Base-by-base conservation (phyloP, 2,113 vertebrate species). In the Perca flavescens region DNA sequence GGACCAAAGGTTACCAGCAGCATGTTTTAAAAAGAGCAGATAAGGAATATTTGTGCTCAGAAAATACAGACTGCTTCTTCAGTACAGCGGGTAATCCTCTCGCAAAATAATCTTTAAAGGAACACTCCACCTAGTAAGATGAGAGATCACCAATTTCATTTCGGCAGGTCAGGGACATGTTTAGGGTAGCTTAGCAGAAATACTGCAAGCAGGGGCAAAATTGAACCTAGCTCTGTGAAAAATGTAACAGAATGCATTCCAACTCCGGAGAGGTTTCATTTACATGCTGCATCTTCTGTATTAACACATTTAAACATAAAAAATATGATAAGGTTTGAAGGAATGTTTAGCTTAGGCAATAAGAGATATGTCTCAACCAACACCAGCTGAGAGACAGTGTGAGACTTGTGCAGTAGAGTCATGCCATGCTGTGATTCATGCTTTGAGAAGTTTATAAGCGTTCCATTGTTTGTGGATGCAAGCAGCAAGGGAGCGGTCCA, bases 101-200 rank as follows among this genome's bases (percentile, higher is more conserved):
- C 13, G 52, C 13, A 53, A 47, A 58, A 40, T 53, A 3, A 8
- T 58, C 31, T 77, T 43, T 31, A 52, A 53, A 79, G 31, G 5
- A 74, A 17, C 10, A 46, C 54, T 31, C 21, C 3, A 1, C 25
- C 5, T 43, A 50, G 15, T 17, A 34, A 62, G 56, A 82, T 57
- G 12, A 69, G 28, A 75, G 34, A 71, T 78, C 64, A 34, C 6
- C 25, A 10, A 34, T 74, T 78, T 65, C 47, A 53, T 65, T 31
- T 46, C 0, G 0, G n/a, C 21, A 61, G 40, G 19, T 77, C 54
- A 34, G 10, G 54, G 14, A 69, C n/a, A 40, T 36, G 62, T 57
- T 72, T 25, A 21, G 52, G n/a, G 25, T 43, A 50, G 21, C 17
- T 71, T 15, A 62, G 34, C 46, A 52, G 46, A 40, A 16, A 34